Percentiles rank a stretch among this genome's conserved stretches.
Evolutionary conservation across 2,888 invertebrate genomes (phyloP).

Genomic region (Drepanosiphum platanoidis): DNA sequence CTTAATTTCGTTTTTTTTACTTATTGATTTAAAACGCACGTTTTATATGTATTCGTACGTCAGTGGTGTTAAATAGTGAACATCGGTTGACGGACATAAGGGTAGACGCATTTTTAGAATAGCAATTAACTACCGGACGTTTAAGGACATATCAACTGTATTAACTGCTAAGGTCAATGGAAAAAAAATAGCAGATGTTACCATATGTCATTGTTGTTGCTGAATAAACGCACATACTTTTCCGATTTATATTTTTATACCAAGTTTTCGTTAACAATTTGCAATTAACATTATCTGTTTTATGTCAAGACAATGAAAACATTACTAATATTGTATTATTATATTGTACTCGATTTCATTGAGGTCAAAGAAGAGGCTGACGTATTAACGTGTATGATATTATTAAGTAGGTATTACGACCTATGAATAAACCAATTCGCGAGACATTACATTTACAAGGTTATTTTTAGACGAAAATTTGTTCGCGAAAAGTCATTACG

Average conservation of each 20-base stretch:
- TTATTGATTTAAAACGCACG: not conserved
- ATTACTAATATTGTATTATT: not conserved
- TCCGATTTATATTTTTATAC: not conserved
- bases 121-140: slow-evolving; percentile 1
- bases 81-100: not conserved
- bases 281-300: not conserved
- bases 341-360: not conserved
- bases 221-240: not conserved
- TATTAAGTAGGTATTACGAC: slow-evolving; percentile 23
- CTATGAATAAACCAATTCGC: slow-evolving; percentile 14
- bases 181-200: slow-evolving; percentile 32
- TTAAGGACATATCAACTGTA: slow-evolving; percentile 45
- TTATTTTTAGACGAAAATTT: not conserved
- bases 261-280: not conserved
- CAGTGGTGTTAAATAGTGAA: not conserved
- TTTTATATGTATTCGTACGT: not conserved
- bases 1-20: not conserved
- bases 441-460: not conserved
- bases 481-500: not conserved
- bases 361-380: slow-evolving; percentile 35
- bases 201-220: slow-evolving; percentile 44
- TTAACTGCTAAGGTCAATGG: slow-evolving; percentile 23
- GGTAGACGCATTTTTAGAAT: slow-evolving; percentile 41
- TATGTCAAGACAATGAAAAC: not conserved
- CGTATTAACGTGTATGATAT: not conserved